Conservation (phyloP, 2,888 invertebrate genomes). For the Doris montereyensis region DNA sequence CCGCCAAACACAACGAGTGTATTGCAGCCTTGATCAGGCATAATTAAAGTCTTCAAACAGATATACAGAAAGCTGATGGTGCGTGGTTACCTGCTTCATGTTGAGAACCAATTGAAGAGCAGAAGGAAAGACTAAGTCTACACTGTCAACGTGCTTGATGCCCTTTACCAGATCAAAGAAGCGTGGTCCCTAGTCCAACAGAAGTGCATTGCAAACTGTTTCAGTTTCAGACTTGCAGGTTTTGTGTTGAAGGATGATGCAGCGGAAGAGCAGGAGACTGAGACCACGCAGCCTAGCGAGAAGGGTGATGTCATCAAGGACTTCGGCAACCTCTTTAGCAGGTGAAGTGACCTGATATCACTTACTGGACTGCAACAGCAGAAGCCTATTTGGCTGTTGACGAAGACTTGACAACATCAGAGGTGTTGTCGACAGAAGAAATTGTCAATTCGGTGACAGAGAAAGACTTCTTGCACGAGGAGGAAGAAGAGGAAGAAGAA, state of each 20-base stretch:
- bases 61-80: conserved; percentile 32
- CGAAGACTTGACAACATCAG: background rate
- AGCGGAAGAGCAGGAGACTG: background rate
- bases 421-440: background rate
- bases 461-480: background rate
- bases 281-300: background rate
- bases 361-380: background rate
- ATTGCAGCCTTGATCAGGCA: conserved; percentile 54
- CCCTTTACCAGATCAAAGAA: background rate
- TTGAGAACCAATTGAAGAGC: conserved; percentile 2
- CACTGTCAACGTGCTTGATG: background rate
- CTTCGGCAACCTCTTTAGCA: background rate
- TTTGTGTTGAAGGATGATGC: background rate
- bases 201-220: conserved; percentile 5
- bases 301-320: background rate
- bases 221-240: conserved; percentile 18
- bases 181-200: conserved; percentile 5
- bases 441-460: background rate
- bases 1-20: conserved; percentile 51
- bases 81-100: conserved; percentile 1
- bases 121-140: background rate
- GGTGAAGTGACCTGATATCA: background rate
- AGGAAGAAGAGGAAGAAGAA: conserved; percentile 5
- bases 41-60: conserved; percentile 48
- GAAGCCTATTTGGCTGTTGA: background rate